These are phyloP conservation scores for Gymnorhina tibicen DNA, from an alignment of 2,113 vertebrate genomes.

Conservation along the genomic window DNA sequence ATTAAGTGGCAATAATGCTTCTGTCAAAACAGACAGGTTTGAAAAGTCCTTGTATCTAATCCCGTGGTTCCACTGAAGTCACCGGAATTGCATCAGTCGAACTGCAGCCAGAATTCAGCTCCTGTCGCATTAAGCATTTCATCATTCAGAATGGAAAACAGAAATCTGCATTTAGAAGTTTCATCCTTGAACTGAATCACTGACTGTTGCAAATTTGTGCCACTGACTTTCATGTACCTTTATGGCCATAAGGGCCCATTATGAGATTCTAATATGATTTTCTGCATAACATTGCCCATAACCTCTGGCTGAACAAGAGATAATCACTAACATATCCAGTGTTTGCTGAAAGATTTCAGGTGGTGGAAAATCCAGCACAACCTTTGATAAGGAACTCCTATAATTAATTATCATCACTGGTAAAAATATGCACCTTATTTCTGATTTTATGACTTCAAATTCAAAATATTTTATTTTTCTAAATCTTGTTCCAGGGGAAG, in stretches of 20 bases:
- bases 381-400: neutral
- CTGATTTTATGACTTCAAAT: neutral
- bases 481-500: neutral
- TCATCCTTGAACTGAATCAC: neutral
- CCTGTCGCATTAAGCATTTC: neutral
- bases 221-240: slow-evolving; percentile 6
- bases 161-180: slow-evolving; percentile 15
- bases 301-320: neutral
- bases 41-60: neutral
- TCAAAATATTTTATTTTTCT: neutral
- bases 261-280: slow-evolving; percentile 36
- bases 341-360: neutral
- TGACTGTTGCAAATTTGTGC: slow-evolving; percentile 14
- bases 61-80: neutral
- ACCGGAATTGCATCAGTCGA: neutral
- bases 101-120: neutral
- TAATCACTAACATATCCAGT: neutral
- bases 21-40: neutral
- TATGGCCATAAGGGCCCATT: neutral
- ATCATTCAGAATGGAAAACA: slow-evolving; percentile 25
- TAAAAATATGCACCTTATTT: neutral
- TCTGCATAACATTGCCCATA: neutral
- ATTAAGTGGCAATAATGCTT: neutral
- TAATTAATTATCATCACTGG: neutral
- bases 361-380: neutral